phyloP scores from a whole-genome alignment of 1,140 invertebrate genomes.

The Oreohelix idahoensis region DNA sequence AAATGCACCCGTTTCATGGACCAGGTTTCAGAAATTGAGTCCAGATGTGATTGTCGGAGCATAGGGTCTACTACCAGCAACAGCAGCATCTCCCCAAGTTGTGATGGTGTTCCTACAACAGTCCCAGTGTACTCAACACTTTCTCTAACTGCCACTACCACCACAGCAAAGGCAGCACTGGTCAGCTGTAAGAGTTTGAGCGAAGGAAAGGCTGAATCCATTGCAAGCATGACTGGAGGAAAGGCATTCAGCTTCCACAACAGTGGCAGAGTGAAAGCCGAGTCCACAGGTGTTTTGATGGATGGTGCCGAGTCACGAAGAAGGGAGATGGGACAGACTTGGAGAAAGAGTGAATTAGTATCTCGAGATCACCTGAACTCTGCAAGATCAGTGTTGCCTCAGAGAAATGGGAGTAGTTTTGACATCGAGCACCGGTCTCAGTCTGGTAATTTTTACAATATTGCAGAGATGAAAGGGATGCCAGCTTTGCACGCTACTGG shows the following conservation, averaged over 20 bases:
- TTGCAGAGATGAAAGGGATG: conserved; percentile 32
- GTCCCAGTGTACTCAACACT: conserved; percentile 1
- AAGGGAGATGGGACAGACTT: conserved; percentile 16
- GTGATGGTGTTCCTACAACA: conserved; percentile 5
- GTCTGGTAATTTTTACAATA: conserved; percentile 28
- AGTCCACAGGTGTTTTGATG: conserved; percentile 32
- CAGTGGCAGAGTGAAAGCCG: conserved; percentile 21
- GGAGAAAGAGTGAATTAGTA: background rate
- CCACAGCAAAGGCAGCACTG: background rate
- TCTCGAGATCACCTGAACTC: background rate
- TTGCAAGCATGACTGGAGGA: background rate
- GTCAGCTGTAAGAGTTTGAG: conserved; percentile 31
- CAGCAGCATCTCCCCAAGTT: background rate
- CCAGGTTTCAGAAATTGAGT: conserved; percentile 36
- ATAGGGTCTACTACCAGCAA: conserved; percentile 19
- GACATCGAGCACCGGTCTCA: conserved; percentile 30
- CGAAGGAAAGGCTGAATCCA: background rate
- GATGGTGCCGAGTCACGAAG: conserved; percentile 31
- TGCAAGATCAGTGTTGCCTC: background rate
- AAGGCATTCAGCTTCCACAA: background rate
- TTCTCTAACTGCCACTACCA: background rate
- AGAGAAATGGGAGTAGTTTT: background rate
- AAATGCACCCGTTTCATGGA: conserved; percentile 41
- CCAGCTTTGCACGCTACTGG: background rate
- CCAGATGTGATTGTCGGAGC: background rate